A percentile compares a stretch with the other conserved stretches of the same genome.
These are phyloP conservation scores for Acanthiza pusilla DNA, from an alignment of 2,797 vertebrate species.

Conservation along the genomic window DNA sequence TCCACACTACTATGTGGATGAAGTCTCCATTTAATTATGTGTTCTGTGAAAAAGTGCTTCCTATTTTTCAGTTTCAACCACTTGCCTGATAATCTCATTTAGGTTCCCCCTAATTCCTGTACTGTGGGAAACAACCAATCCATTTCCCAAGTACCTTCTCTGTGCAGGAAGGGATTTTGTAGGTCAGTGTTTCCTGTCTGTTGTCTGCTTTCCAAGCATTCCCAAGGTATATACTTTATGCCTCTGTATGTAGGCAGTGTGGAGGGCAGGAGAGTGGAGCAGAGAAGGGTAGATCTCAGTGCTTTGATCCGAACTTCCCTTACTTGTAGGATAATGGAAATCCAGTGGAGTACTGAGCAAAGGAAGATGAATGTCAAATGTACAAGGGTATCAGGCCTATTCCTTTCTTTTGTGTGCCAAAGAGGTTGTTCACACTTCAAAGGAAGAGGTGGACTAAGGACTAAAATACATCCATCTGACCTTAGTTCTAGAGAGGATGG, in stretches of 20 bases:
- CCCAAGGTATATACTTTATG: neutral
- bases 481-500: neutral
- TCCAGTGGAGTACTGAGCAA: neutral
- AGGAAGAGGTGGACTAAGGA: neutral
- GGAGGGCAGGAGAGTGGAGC: neutral
- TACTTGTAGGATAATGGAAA: neutral
- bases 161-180: neutral
- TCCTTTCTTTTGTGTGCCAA: neutral
- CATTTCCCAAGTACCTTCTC: neutral
- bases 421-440: neutral
- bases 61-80: neutral
- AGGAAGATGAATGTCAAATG: neutral
- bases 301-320: neutral
- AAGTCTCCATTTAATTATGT: conserved; percentile 13
- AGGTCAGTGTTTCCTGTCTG: neutral
- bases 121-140: neutral
- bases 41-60: conserved; percentile 26
- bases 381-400: neutral
- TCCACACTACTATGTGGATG: neutral
- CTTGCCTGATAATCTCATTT: conserved; percentile 15
- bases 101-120: neutral
- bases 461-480: neutral
- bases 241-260: neutral
- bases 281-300: neutral
- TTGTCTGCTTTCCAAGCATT: neutral